These are phyloP conservation scores for Noctua janthe DNA, from an alignment of 2,888 invertebrate species.

Conservation along the genomic window DNA sequence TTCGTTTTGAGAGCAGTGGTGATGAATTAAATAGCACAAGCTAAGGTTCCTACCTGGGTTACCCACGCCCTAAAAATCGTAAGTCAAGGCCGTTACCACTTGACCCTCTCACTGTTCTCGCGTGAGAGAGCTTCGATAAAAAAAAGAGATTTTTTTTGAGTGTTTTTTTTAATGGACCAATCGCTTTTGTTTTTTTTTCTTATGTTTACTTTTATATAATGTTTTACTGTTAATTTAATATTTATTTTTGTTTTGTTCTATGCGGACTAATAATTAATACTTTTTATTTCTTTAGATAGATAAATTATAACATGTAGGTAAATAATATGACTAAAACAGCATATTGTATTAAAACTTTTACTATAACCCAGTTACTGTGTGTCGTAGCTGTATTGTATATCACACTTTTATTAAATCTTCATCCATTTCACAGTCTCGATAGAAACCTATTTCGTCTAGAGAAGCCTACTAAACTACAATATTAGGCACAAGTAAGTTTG, in stretches of 20 bases:
- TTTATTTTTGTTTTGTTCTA: too few relatives aligned
- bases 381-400: conserved; percentile 1
- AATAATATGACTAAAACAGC: neutral
- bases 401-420: conserved; percentile 33
- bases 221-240: too few relatives aligned
- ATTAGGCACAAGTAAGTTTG: neutral
- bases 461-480: conserved; percentile 10
- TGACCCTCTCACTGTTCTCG: neutral
- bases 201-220: too few relatives aligned
- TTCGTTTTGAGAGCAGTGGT: neutral
- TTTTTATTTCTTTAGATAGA: too few relatives aligned
- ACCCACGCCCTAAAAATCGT: neutral
- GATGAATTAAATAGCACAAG: neutral
- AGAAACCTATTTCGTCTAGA: conserved; percentile 1
- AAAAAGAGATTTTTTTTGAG: too few relatives aligned
- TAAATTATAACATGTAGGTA: neutral
- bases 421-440: neutral
- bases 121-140: neutral
- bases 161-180: too few relatives aligned
- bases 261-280: too few relatives aligned
- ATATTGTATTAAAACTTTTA: conserved; percentile 12
- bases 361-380: neutral
- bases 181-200: too few relatives aligned
- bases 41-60: neutral
- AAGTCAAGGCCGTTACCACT: neutral